Percentiles rank a stretch among this genome's conserved stretches.
Conservation (phyloP, 2,888 invertebrate species). For the Drosophila barbarae region DNA sequence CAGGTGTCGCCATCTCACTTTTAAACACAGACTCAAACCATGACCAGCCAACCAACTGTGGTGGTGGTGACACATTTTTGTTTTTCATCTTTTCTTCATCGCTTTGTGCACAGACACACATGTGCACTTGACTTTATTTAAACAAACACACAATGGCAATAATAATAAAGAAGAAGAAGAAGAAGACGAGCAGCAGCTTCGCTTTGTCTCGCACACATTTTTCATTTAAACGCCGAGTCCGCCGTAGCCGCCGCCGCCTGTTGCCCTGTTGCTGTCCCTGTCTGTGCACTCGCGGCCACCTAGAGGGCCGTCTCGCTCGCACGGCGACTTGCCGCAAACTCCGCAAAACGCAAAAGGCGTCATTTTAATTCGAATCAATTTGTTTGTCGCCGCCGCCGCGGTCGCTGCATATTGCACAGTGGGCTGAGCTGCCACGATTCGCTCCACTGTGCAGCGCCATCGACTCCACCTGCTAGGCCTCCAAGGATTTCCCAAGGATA, state of each 20-base stretch:
- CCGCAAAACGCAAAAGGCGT: conserved; percentile 43
- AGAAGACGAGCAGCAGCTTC: conserved; percentile 16
- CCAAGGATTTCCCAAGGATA: conserved; percentile 14
- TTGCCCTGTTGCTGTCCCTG: conserved; percentile 26
- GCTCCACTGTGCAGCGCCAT: conserved; percentile 24
- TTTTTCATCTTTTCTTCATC: conserved; percentile 13
- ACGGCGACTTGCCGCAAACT: conserved; percentile 18
- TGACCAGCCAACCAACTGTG: conserved; percentile 41
- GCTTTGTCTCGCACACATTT: conserved; percentile 35
- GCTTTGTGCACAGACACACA: conserved; percentile 3
- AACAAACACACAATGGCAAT: conserved; percentile 26
- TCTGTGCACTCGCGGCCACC: not conserved
- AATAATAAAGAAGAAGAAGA: not conserved
- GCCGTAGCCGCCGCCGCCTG: conserved; percentile 20
- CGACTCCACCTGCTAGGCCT: not conserved
- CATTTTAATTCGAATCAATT: conserved; percentile 73
- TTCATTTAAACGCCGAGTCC: conserved; percentile 52
- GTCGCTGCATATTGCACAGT: conserved; percentile 56
- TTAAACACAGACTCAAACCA: conserved; percentile 64
- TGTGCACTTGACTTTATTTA: conserved; percentile 31
- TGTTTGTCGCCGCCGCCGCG: conserved; percentile 73
- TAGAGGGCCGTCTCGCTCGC: conserved; percentile 30
- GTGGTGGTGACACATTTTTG: conserved; percentile 56
- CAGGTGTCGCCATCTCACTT: conserved; percentile 70
- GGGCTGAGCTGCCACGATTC: conserved; percentile 15